Evolutionary conservation across 2,888 invertebrate species (phyloP).

Genomic region (Ophraella communa): DNA sequence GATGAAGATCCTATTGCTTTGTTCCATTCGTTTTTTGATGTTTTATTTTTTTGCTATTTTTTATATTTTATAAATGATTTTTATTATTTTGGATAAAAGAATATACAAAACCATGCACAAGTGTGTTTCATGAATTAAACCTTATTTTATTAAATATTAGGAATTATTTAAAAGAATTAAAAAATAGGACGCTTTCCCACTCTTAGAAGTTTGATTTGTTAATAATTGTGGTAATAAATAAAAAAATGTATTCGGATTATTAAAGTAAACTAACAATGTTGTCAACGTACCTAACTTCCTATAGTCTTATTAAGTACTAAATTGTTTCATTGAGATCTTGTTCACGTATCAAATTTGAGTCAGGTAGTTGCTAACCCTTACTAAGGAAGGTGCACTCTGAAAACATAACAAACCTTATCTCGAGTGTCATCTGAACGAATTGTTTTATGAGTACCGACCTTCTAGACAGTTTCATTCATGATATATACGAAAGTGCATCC

Average conservation of each 20-base stretch:
- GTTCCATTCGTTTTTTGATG: too few species aligned
- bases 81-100: too few species aligned
- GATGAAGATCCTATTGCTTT: too few species aligned
- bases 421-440: constrained; percentile 30
- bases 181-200: too few species aligned
- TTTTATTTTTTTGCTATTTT: too few species aligned
- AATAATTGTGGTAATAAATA: constrained; percentile 16
- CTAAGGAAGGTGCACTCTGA: constrained; percentile 12
- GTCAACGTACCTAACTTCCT: constrained; percentile 17
- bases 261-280: not conserved
- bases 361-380: constrained; percentile 27
- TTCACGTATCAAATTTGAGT: constrained; percentile 30
- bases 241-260: not conserved
- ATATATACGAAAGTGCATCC: constrained; percentile 11
- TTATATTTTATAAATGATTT: too few species aligned
- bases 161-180: too few species aligned
- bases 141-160: too few species aligned
- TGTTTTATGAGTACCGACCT: constrained; percentile 27
- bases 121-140: too few species aligned
- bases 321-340: constrained; percentile 25
- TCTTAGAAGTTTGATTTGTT: too few species aligned
- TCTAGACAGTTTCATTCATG: constrained; percentile 31
- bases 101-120: too few species aligned
- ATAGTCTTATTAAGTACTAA: constrained; percentile 24
- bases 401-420: constrained; percentile 31